These are phyloP conservation scores for Limulus polyphemus DNA, from an alignment of 2,888 invertebrate species.

Conservation along the genomic window DNA sequence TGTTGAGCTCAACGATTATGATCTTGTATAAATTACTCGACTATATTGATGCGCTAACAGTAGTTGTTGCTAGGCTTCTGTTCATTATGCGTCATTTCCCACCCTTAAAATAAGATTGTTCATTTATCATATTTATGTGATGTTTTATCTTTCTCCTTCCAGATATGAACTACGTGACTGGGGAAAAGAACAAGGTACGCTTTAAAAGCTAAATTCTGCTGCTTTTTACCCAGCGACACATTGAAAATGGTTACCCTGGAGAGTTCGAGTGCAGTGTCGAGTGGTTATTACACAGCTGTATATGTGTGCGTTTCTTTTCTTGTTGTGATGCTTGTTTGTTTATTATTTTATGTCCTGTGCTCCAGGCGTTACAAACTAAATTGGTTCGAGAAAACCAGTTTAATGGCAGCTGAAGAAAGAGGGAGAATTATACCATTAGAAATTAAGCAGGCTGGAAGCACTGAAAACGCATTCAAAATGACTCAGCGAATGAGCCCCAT, in stretches of 20 bases:
- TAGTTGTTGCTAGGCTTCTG: too few relatives aligned
- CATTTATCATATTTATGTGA: too few relatives aligned
- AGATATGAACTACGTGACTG: too few relatives aligned
- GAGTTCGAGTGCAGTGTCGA: not conserved
- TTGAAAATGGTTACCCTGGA: not conserved
- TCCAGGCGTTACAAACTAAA: conserved; percentile 45
- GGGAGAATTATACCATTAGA: not conserved
- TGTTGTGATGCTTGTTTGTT: conserved; percentile 36
- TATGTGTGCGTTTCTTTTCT: conserved; percentile 2
- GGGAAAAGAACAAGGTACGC: too few relatives aligned
- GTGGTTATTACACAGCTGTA: not conserved
- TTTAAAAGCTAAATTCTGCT: too few relatives aligned
- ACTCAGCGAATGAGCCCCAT: not conserved
- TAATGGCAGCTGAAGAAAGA: conserved; percentile 39
- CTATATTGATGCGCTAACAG: too few relatives aligned
- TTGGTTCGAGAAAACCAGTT: conserved; percentile 47
- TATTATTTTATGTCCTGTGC: conserved; percentile 43
- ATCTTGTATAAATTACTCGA: too few relatives aligned
- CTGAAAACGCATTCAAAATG: not conserved
- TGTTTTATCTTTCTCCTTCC: too few relatives aligned
- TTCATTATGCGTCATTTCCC: too few relatives aligned
- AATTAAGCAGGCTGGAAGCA: not conserved
- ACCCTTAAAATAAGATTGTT: too few relatives aligned
- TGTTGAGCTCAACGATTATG: too few relatives aligned
- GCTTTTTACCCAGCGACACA: too few relatives aligned